Conservation (phyloP, 2,888 invertebrate species). For the Idaea biselata region DNA sequence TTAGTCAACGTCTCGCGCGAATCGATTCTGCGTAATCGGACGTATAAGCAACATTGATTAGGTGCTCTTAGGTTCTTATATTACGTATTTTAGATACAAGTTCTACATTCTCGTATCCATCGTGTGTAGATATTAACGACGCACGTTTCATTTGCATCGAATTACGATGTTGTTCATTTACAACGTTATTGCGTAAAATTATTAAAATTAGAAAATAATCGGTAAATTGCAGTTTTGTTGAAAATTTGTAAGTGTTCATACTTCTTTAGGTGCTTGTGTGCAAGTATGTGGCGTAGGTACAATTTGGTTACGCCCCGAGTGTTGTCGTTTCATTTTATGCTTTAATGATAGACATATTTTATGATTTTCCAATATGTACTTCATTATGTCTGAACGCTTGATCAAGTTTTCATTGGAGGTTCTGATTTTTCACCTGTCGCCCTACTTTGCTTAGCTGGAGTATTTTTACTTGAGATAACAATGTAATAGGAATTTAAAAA, state of each 20-base stretch:
- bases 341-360: slow-evolving; percentile 44
- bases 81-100: slow-evolving; percentile 53
- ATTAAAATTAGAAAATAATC: slow-evolving; percentile 62
- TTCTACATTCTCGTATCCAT: slow-evolving; percentile 40
- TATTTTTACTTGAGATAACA: background rate
- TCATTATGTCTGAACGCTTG: slow-evolving; percentile 38
- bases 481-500: background rate
- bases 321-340: slow-evolving; percentile 34
- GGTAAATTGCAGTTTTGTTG: slow-evolving; percentile 57
- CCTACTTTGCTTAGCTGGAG: background rate
- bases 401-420: slow-evolving; percentile 27
- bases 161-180: slow-evolving; percentile 59
- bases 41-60: slow-evolving; percentile 63
- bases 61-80: slow-evolving; percentile 50
- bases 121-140: slow-evolving; percentile 44
- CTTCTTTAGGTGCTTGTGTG: slow-evolving; percentile 13
- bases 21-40: slow-evolving; percentile 66
- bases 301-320: slow-evolving; percentile 43
- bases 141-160: slow-evolving; percentile 62
- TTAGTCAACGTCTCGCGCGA: slow-evolving; percentile 59
- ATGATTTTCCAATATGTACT: slow-evolving; percentile 49
- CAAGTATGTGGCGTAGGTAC: slow-evolving; percentile 31
- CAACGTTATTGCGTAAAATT: slow-evolving; percentile 62
- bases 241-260: slow-evolving; percentile 39
- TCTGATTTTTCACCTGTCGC: slow-evolving; percentile 24